phyloP scores from a whole-genome alignment of 2,888 invertebrate genomes.

The Stictocephala bisonia region DNA sequence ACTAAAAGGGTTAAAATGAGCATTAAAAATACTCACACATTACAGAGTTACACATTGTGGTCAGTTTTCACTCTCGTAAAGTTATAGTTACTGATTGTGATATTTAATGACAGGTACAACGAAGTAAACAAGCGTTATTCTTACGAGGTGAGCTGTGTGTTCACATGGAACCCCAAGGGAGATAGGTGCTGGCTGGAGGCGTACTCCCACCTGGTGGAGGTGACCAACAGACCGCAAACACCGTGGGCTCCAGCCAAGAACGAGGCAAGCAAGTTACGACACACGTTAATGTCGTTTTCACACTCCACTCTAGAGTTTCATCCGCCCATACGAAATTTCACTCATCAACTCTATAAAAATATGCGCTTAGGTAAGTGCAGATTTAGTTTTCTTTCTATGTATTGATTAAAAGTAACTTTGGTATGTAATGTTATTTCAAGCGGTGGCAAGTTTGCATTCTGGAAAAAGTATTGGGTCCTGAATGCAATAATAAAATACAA shows the following conservation, averaged over 20 bases:
- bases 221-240: neutral
- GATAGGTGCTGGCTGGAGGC: constrained; percentile 58
- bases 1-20: too few relatives aligned
- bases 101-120: neutral
- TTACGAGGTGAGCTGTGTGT: constrained; percentile 58
- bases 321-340: constrained; percentile 25
- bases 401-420: neutral
- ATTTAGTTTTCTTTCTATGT: neutral
- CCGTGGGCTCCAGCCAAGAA: neutral
- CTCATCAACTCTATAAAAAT: constrained; percentile 17
- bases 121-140: constrained; percentile 38
- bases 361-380: neutral
- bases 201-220: constrained; percentile 51
- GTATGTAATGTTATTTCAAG: neutral
- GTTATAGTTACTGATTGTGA: too few relatives aligned
- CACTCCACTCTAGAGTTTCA: constrained; percentile 11
- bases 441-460: too few relatives aligned
- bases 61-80: too few relatives aligned
- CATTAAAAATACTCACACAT: too few relatives aligned
- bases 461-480: too few relatives aligned
- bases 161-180: constrained; percentile 57
- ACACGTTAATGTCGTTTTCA: neutral
- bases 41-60: too few relatives aligned
- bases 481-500: too few relatives aligned
- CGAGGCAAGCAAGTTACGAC: constrained; percentile 13